These are phyloP conservation scores for Hyaena hyaena DNA, from an alignment of 2,113 vertebrate species.

Conservation along the genomic window DNA sequence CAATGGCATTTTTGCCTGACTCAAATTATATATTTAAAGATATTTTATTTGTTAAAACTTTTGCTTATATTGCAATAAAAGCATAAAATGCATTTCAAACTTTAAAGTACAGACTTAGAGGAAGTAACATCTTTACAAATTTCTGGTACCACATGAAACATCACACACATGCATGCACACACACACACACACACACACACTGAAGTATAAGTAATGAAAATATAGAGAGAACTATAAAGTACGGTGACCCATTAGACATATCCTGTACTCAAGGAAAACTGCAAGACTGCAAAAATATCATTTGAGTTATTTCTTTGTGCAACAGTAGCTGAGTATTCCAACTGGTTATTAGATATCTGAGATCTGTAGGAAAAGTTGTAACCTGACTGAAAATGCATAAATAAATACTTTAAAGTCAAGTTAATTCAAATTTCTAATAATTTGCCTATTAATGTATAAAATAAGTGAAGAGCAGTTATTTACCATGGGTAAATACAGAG, in stretches of 20 bases:
- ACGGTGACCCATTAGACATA: neutral
- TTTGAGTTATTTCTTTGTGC: neutral
- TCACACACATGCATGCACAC: neutral
- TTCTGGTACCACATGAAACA: neutral
- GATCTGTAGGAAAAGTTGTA: neutral
- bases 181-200: neutral
- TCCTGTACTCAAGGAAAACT: neutral
- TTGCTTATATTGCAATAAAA: neutral
- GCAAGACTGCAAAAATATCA: neutral
- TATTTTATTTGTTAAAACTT: neutral
- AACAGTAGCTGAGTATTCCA: neutral
- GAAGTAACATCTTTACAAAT: neutral
- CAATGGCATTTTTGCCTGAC: neutral
- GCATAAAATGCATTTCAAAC: neutral
- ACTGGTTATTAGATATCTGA: neutral
- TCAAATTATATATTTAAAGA: neutral
- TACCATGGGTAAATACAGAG: neutral
- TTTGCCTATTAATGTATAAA: neutral
- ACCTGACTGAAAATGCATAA: neutral
- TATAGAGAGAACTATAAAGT: neutral
- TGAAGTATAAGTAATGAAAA: neutral
- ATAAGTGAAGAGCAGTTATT: neutral
- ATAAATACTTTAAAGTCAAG: neutral
- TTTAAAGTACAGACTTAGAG: neutral
- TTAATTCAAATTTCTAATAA: neutral